These are phyloP conservation scores for Bacillus rossius DNA, from an alignment of 1,140 invertebrate genomes.

Conservation along the genomic window DNA sequence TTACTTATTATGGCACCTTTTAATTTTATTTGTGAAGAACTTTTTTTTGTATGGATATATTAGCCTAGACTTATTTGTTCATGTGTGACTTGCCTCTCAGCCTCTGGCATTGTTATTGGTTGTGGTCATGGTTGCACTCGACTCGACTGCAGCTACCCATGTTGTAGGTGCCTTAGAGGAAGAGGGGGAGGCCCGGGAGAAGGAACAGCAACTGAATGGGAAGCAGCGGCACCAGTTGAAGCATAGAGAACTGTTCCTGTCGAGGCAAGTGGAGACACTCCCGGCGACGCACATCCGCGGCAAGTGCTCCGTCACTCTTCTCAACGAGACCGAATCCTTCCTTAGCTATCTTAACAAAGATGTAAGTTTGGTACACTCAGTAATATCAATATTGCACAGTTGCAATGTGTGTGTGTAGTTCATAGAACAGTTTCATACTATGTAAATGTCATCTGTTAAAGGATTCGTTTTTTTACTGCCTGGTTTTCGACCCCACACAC, in stretches of 20 bases:
- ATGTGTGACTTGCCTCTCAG: too few relatives aligned
- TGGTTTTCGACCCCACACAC: conserved; percentile 98
- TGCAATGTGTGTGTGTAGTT: too few relatives aligned
- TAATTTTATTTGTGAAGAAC: too few relatives aligned
- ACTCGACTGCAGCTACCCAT: not conserved
- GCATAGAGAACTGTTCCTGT: conserved; percentile 96
- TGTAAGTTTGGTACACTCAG: conserved; percentile 60
- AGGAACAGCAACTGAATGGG: conserved; percentile 43
- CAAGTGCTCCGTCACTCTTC: conserved; percentile 96
- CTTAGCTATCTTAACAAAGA: conserved; percentile 96
- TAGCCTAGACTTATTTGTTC: too few relatives aligned
- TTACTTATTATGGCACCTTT: too few relatives aligned
- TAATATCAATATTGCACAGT: too few relatives aligned
- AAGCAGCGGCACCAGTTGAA: conserved; percentile 93
- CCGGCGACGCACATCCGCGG: conserved; percentile 98
- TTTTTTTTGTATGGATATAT: too few relatives aligned
- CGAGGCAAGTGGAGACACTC: conserved; percentile 95
- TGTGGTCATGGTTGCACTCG: too few relatives aligned
- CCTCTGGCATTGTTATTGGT: too few relatives aligned
- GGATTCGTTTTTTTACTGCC: conserved; percentile 98
- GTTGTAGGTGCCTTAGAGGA: conserved; percentile 54
- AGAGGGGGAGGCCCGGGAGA: conserved; percentile 27
- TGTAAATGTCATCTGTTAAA: conserved; percentile 51
- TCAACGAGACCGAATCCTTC: conserved; percentile 97
- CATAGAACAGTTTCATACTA: too few relatives aligned